Conservation (phyloP, 2,797 vertebrate genomes). For the Anguilla obscura region DNA sequence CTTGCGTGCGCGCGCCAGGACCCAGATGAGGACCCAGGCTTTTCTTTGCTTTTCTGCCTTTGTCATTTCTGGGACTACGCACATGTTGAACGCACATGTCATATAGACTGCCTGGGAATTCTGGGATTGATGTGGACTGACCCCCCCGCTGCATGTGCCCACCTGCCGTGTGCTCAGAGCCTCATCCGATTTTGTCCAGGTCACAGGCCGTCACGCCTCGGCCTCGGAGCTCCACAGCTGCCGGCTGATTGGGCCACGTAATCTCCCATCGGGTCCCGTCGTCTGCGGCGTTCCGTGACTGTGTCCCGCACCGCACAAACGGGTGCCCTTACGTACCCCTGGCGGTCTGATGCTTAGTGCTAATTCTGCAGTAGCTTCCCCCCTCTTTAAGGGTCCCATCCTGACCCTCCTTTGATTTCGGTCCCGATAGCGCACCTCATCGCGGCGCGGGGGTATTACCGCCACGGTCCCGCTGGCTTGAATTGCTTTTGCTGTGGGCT, state of each 20-base stretch:
- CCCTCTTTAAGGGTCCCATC: neutral
- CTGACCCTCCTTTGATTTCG: neutral
- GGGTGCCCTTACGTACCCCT: neutral
- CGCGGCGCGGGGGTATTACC: neutral
- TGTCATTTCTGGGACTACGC: neutral
- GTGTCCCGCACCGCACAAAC: neutral
- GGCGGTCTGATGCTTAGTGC: neutral
- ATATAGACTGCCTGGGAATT: neutral
- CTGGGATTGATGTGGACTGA: neutral
- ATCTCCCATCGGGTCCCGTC: neutral
- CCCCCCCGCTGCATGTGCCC: neutral
- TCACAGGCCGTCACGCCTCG: neutral
- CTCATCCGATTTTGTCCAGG: neutral
- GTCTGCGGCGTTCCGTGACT: neutral
- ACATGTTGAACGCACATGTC: neutral
- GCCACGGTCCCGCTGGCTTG: neutral
- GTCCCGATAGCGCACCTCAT: neutral
- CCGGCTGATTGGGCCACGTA: too few relatives aligned
- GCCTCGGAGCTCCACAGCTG: neutral
- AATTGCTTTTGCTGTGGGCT: neutral
- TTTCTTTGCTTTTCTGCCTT: neutral
- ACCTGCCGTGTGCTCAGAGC: neutral
- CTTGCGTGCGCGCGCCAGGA: constrained; percentile 34
- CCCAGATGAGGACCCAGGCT: neutral
- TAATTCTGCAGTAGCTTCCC: neutral